Evolutionary conservation across 2,888 invertebrate genomes (phyloP), one percentile per base, ranked within the genome.

Genomic region (Cosmia trapezina): DNA sequence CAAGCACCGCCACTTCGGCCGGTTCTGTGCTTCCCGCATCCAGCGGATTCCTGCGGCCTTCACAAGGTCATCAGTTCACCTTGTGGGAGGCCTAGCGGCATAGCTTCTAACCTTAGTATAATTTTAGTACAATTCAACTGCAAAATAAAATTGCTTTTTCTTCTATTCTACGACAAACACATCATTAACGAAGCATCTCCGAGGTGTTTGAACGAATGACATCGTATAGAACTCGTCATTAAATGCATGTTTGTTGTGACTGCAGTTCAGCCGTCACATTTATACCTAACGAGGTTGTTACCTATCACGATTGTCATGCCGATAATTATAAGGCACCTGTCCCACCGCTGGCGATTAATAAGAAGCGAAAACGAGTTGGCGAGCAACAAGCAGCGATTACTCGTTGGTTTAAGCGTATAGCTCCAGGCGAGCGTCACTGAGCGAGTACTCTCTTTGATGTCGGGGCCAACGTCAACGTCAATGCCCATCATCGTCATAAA

Each of bases 261-360:
- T 80, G 59, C 45, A 75, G 14, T 49, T 33, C 54, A 69, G 65
- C 65, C 47, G 49, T 51, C 76, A 81, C 56, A 41, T 64, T 47
- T 54, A 56, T 33, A 75, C 43, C 22, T 76, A 76, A 76, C 76
- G 56, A 81, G 47, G 65, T 69, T 81, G 70, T 79, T 49, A 45
- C 43, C 70, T 59, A 33, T 54, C 63, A 63, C 60, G 28, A 68
- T 53, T 14, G 62, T 56, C 51, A 56, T 49, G n/a, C 4, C 49
- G 45, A 57, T 70, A 37, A 71, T 76, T 71, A 77, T 49, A 57
- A 47, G 14, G 47, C 47, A 33, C 6, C 47, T 47, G 19, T 28
- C 3, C 33, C 5, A 47, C 4, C 1, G 19, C n/a, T 0, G 8
- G 14, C 47, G 28, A 47, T 14, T 47, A 14, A 45, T 12, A 12